Evolutionary conservation across 2,113 vertebrate genomes (phyloP).

Genomic region (Hiodon alosoides): DNA sequence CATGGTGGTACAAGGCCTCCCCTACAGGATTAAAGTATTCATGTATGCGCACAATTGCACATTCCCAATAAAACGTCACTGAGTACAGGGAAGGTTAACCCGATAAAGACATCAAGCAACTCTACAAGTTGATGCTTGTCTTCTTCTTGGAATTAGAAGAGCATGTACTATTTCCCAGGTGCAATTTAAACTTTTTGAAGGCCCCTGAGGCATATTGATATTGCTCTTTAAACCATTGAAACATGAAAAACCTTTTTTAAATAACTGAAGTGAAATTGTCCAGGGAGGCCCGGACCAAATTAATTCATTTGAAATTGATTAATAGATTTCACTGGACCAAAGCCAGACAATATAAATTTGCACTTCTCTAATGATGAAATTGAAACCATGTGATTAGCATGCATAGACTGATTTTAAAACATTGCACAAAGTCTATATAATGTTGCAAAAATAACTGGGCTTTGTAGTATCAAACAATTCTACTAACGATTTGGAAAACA

Average conservation of each 20-base stretch:
- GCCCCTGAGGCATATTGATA: constrained; percentile 4
- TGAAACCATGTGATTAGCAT: too few species aligned
- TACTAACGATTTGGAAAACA: too few species aligned
- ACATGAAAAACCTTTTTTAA: constrained; percentile 20
- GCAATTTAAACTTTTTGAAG: constrained; percentile 6
- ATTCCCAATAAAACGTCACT: too few species aligned
- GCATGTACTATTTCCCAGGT: not conserved
- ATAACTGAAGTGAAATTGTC: constrained; percentile 22
- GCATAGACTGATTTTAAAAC: too few species aligned
- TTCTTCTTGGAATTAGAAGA: constrained; percentile 6
- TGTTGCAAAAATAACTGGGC: too few species aligned
- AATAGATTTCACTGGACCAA: constrained; percentile 18
- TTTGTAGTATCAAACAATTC: too few species aligned
- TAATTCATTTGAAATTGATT: constrained; percentile 20
- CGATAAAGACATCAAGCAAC: too few species aligned
- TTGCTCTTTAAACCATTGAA: constrained; percentile 11
- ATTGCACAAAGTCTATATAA: too few species aligned
- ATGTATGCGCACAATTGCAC: too few species aligned
- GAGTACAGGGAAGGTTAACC: too few species aligned
- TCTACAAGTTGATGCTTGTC: not conserved
- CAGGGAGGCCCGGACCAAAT: constrained; percentile 13
- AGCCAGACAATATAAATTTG: constrained; percentile 18
- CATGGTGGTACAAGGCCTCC: too few species aligned
- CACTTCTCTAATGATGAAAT: not conserved
- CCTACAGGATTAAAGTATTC: too few species aligned